phyloP scores from a whole-genome alignment of 2,797 vertebrate genomes.

The Austrolebias charrua region DNA sequence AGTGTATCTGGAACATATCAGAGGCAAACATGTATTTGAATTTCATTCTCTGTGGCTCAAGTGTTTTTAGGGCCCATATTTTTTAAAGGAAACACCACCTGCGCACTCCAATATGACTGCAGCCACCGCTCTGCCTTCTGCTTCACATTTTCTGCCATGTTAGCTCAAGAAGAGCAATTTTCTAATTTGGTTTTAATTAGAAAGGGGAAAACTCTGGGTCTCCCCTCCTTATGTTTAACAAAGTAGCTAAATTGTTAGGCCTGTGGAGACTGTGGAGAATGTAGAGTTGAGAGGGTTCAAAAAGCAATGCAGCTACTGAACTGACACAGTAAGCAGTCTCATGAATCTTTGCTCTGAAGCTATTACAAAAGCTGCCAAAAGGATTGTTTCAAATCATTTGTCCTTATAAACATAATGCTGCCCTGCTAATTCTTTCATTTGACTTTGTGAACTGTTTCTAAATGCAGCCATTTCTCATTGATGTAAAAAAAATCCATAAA shows the following conservation, averaged over 20 bases:
- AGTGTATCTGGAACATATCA: neutral
- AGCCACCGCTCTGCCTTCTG: conserved; percentile 15
- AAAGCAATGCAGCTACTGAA: conserved; percentile 51
- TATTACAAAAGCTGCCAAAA: conserved; percentile 63
- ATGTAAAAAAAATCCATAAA: conserved; percentile 5
- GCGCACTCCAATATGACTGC: conserved; percentile 26
- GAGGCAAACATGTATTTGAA: neutral
- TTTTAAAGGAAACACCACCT: conserved; percentile 36
- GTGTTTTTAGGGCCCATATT: neutral
- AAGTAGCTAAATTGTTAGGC: conserved; percentile 62
- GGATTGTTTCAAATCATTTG: conserved; percentile 31
- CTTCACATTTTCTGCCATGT: conserved; percentile 32
- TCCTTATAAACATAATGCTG: conserved; percentile 37
- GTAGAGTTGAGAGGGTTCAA: conserved; percentile 47
- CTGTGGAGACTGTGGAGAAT: conserved; percentile 67
- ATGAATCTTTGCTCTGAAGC: conserved; percentile 56
- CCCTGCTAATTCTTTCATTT: conserved; percentile 46
- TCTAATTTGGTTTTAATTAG: conserved; percentile 75
- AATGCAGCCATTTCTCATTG: conserved; percentile 14
- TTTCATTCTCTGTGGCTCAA: neutral
- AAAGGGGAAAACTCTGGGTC: conserved; percentile 51
- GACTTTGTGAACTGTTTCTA: conserved; percentile 33
- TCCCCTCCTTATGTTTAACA: conserved; percentile 58
- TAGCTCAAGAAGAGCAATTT: conserved; percentile 59
- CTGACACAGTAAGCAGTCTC: conserved; percentile 37